Evolutionary conservation across 2,888 invertebrate species (phyloP).

Genomic region (Tortrix viridana): DNA sequence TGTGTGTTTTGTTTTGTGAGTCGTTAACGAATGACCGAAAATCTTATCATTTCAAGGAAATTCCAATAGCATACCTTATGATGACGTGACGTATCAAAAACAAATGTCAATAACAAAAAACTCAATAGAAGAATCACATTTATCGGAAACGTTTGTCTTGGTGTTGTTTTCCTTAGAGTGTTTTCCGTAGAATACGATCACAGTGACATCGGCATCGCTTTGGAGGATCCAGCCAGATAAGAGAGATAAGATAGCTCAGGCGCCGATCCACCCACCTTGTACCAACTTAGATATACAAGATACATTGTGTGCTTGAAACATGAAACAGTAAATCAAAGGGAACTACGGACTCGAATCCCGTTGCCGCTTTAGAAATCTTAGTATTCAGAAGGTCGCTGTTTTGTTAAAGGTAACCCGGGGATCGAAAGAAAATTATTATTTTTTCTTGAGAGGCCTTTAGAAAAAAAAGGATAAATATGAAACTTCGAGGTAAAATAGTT

Average conservation of each 20-base stretch:
- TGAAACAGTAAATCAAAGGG: slow-evolving; percentile 23
- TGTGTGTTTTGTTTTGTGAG: background rate
- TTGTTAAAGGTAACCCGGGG: too few relatives aligned
- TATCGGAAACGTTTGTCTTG: background rate
- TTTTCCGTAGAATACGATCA: background rate
- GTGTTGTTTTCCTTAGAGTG: slow-evolving; percentile 7
- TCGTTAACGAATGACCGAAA: slow-evolving; percentile 4
- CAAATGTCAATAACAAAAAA: background rate
- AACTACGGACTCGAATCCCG: background rate
- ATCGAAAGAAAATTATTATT: background rate
- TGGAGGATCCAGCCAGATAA: slow-evolving; percentile 43
- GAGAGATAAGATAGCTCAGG: slow-evolving; percentile 56
- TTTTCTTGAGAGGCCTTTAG: too few relatives aligned
- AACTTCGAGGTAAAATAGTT: too few relatives aligned
- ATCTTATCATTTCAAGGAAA: slow-evolving; percentile 15
- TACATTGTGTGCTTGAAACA: slow-evolving; percentile 19
- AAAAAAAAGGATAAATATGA: too few relatives aligned
- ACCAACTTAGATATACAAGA: slow-evolving; percentile 25
- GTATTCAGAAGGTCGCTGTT: background rate
- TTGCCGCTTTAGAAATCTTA: slow-evolving; percentile 8
- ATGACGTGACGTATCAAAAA: background rate
- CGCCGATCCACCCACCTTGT: slow-evolving; percentile 39
- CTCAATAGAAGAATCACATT: background rate
- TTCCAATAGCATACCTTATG: slow-evolving; percentile 14
- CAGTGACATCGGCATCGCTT: slow-evolving; percentile 37